Base-by-base conservation (phyloP, 2,797 vertebrate genomes). In the Astyanax mexicanus region DNA sequence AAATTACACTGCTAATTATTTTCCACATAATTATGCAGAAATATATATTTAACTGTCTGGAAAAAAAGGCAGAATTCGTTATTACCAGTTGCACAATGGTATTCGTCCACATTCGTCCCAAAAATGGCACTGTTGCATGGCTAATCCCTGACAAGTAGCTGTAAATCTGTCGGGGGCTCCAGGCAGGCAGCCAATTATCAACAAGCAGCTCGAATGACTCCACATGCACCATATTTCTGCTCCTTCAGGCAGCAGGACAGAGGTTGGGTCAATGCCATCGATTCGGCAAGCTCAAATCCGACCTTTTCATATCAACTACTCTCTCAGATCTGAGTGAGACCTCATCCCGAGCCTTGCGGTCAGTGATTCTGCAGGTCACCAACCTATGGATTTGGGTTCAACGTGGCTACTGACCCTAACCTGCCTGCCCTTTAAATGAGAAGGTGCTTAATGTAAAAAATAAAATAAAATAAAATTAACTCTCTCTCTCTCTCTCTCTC, bases 231-330 rank as follows among this genome's bases (percentile, higher is more conserved):
- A 44, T 51, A 55, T 52, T 19, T 64, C 32, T 35, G 37, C 25
- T 44, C 35, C 35, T 23, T 49, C 66, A 44, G 54, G 19, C 74
- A 35, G 65, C 7, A 68, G 55, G 57, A 54, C 54, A 67, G 35
- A 42, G 51, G 23, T 47, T 49, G 52, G 29, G 51, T 78, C 80
- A 58, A 70, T 80, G 72, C 1, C 13, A 80, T 70, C n/a, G 72
- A 78, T 75, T 80, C 1, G 10, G 54, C 29, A 10, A 72, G 35
- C 23, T 37, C 35, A 4, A 7, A 57, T 44, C 25, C 52, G 10
- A 78, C 71, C 61, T 37, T 60, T 60, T 44, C 11, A 12, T 6
- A 64, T 27, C 49, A 19, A 23, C 45, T 8, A 52, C 5, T 15
- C 37, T 57, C 60, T 69, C 12, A 21, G 32, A 52, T 11, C 15